Evolutionary conservation across 2,888 invertebrate species (phyloP), one percentile per base, ranked within the genome.

Genomic region (Pyrocoelia pectoralis): DNA sequence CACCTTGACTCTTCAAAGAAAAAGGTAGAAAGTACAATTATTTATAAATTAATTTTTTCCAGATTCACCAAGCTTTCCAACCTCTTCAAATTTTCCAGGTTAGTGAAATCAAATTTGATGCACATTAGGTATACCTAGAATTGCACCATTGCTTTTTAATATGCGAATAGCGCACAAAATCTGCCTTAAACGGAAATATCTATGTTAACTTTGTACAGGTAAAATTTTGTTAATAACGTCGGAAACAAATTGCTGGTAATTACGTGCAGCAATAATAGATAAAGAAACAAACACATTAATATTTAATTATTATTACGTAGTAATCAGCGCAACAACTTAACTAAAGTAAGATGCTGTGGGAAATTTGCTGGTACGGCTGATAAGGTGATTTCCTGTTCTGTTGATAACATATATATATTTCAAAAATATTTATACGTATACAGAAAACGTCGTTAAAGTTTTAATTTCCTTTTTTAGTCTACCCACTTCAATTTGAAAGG

Each of bases 311-410:
- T 33, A 46, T 56, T 29, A 17, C 43, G 24, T 14, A 41, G 46
- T 56, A 56, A 56, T 56, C 56, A 56, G 56, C 29, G 29, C 28
- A 41, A 14, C 56, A 48, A 46, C 56, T 56, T 56, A 56, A 56
- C 56, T 43, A 40, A 48, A 38, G 18, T 50, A 57, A 57, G 56
- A 57, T 57, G 56, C 56, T 57, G 56, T 57, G 56, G 50, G 56
- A 57, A 57, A 49, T 57, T 50, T 17, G 56, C 50, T 57, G 50
- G 29, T 33, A 17, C 15, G 12, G 50, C 50, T 40, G 56, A 57
- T 57, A 57, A 57, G 17, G 40, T 40, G 19, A 14, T 14, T 57
- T 57, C 56, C 56, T 24, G 56, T 15, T 29, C 13, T 38, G 19
- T 10, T 17, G 56, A 57, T 50, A 50, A 57, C 18, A 13, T 12